Base-by-base conservation (phyloP, 2,888 invertebrate genomes). In the Meandrusa payeni region DNA sequence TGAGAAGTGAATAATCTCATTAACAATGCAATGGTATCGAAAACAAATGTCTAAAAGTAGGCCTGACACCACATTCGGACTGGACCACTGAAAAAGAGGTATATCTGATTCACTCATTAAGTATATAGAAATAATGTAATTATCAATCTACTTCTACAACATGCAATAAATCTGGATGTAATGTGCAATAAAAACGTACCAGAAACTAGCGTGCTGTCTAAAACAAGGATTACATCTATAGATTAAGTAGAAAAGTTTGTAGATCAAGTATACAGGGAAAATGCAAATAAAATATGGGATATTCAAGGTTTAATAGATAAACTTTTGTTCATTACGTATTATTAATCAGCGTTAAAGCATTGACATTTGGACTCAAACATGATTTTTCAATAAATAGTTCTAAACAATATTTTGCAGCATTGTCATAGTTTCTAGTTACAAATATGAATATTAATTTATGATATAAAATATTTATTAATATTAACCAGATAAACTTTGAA, bases 31-130 rank as follows among this genome's bases (percentile, higher is more conserved):
- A 44, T 74, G 79, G 76, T 68, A 77, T 82, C 76, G 78, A 80
- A 82, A 81, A 78, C 80, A 80, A 76, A 74, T 69, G 74, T 59
- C 45, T 66, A 68, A 61, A 62, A 65, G 53, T 80, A 81, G 79
- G 81, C 81, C 82, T 81, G 77, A 71, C 64, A 72, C 67, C 60
- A 60, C 65, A 51, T 52, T 64, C 62, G 55, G 55, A 72, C 69
- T 86, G 86, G 86, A 86, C 86, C 86, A 80, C 81, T 78, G 76
- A 71, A 76, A 73, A 73, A 80, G 86, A 86, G 85, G 86, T 85
- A 85, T 76, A 79, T 61, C 67, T 79, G 52, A 74, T 69, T 77
- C 70, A 77, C 67, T 64, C 66, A 55, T 61, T 64, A 60, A 42
- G 59, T 63, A 61, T 67, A 56, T 56, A 60, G 40, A 52, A 59